Evolutionary conservation across 2,113 vertebrate species (phyloP).

Genomic region (Triplophysa dalaica): DNA sequence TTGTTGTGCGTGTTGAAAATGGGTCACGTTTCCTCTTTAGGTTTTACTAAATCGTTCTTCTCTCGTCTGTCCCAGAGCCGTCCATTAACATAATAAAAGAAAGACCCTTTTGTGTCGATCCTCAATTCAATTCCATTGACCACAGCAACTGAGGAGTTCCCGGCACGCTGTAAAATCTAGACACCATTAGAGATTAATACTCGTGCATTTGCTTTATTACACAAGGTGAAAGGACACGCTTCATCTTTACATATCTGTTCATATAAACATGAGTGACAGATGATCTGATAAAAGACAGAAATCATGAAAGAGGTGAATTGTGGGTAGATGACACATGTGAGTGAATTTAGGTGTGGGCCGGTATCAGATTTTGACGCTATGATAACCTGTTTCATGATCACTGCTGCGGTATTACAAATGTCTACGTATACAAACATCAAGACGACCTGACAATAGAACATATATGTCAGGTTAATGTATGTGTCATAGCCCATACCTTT

Average conservation of each 20-base stretch:
- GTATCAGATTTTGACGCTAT: too few relatives aligned
- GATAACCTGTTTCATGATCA: too few relatives aligned
- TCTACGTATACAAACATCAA: too few relatives aligned
- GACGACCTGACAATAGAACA: too few relatives aligned
- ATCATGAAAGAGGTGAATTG: too few relatives aligned
- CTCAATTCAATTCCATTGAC: constrained; percentile 61
- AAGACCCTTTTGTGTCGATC: constrained; percentile 42
- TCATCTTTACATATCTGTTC: not conserved
- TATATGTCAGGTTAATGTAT: too few relatives aligned
- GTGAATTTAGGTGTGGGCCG: not conserved
- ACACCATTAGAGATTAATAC: constrained; percentile 69
- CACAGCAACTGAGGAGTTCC: constrained; percentile 56
- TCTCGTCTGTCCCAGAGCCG: constrained; percentile 56
- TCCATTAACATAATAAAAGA: constrained; percentile 71
- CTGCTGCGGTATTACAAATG: too few relatives aligned
- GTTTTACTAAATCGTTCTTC: constrained; percentile 63
- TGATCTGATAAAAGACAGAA: too few relatives aligned
- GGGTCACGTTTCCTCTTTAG: constrained; percentile 49
- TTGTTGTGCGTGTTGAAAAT: constrained; percentile 43
- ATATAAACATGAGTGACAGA: too few relatives aligned
- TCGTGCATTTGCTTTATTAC: constrained; percentile 31
- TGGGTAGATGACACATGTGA: too few relatives aligned
- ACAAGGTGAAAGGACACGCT: not conserved
- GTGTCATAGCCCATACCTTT: too few relatives aligned
- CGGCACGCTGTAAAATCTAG: constrained; percentile 61